Evolutionary conservation across 2,113 vertebrate species (phyloP).

Genomic region (Willisornis vidua): DNA sequence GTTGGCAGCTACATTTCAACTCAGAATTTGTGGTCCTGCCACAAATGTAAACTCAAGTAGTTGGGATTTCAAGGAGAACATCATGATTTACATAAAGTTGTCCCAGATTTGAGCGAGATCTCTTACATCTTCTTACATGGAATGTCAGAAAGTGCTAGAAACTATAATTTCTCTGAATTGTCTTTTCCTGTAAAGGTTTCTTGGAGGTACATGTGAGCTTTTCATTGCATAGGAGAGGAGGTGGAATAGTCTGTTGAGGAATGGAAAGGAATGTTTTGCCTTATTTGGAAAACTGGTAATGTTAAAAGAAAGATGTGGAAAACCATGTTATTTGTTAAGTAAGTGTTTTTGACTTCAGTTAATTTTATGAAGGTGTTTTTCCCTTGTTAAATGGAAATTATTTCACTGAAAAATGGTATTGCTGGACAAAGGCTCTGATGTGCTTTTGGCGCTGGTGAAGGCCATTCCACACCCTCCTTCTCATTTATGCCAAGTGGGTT

Average conservation of each 20-base stretch:
- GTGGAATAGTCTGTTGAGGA: not conserved
- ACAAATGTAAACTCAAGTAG: not conserved
- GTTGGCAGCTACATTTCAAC: not conserved
- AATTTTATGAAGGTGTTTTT: not conserved
- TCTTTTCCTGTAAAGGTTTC: not conserved
- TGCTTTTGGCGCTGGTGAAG: not conserved
- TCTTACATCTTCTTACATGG: not conserved
- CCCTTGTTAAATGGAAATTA: not conserved
- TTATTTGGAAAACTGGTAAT: not conserved
- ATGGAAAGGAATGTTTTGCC: not conserved
- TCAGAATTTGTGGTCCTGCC: not conserved
- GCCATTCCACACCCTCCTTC: not conserved
- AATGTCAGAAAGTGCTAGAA: not conserved
- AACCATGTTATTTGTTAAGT: accelerated
- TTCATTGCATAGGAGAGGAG: accelerated
- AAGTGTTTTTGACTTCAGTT: not conserved
- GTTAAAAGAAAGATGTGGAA: not conserved
- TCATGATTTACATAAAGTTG: not conserved
- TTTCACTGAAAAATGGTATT: not conserved
- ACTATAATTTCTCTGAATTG: not conserved
- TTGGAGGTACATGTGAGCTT: not conserved
- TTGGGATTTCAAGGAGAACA: not conserved
- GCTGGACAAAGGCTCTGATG: not conserved
- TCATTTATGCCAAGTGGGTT: not conserved
- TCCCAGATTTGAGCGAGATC: not conserved